Percentiles rank a stretch among this genome's conserved stretches.
Conservation (phyloP, 2,797 vertebrate species). For the Danio kyathit region DNA sequence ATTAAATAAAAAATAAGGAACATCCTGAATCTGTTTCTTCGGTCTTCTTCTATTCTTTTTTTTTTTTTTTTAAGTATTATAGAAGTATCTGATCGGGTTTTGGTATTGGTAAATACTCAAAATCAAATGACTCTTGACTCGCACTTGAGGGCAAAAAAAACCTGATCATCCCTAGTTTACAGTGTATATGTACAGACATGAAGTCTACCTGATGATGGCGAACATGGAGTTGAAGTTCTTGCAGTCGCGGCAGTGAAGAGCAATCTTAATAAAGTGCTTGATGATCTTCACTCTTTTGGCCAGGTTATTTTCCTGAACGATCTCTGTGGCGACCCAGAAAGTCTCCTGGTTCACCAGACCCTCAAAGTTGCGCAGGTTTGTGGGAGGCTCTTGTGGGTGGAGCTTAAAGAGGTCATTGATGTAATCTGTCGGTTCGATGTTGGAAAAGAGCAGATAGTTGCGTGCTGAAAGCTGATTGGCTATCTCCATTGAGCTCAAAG, state of each 20-base stretch:
- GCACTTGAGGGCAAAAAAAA: no score
- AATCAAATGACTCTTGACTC: no score
- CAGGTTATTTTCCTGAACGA: slow-evolving; percentile 92
- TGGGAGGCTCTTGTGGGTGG: slow-evolving; percentile 77
- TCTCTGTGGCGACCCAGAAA: slow-evolving; percentile 97
- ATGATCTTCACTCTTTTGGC: slow-evolving; percentile 96
- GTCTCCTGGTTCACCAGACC: slow-evolving; percentile 98
- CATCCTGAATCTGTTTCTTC: no score
- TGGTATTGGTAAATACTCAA: no score
- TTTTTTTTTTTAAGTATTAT: no score
- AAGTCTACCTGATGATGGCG: slow-evolving; percentile 93
- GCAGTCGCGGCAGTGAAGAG: slow-evolving; percentile 96
- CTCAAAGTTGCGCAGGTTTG: slow-evolving; percentile 95
- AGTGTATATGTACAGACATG: not conserved
- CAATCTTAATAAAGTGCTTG: slow-evolving; percentile 99
- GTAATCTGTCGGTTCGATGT: slow-evolving; percentile 97
- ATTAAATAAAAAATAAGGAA: no score
- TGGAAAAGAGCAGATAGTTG: slow-evolving; percentile 95
- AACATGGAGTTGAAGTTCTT: slow-evolving; percentile 99
- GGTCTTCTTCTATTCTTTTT: no score
- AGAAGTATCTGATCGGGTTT: no score
- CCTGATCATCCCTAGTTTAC: no score
- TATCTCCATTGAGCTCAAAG: slow-evolving; percentile 95
- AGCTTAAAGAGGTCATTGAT: slow-evolving; percentile 96
- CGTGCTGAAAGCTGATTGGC: slow-evolving; percentile 98